A percentile compares a stretch with the other conserved stretches of the same genome.
Evolutionary conservation across 1,140 invertebrate species (phyloP).

Genomic region (Ganaspis sp.): DNA sequence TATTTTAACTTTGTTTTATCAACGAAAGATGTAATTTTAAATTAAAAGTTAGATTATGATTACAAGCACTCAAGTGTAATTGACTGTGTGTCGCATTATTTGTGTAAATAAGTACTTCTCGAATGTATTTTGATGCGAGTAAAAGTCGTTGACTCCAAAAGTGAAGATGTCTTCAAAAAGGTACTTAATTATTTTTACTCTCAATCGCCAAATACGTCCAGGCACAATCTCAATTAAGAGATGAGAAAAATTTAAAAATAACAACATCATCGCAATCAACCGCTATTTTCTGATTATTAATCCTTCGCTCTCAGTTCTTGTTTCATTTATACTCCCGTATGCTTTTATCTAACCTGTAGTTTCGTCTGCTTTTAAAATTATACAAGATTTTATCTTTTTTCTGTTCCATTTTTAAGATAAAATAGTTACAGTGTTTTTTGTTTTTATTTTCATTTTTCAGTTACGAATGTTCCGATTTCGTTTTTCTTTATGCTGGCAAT

Average conservation of each 20-base stretch:
- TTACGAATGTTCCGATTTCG: too few relatives aligned
- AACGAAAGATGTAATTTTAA: conserved; percentile 71
- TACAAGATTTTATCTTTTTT: too few relatives aligned
- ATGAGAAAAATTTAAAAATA: background rate
- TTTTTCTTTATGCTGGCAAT: too few relatives aligned
- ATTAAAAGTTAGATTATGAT: conserved; percentile 63
- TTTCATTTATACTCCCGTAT: too few relatives aligned
- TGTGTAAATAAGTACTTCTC: conserved; percentile 54
- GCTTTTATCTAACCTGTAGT: too few relatives aligned
- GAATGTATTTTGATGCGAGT: conserved; percentile 52
- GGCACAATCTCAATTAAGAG: background rate
- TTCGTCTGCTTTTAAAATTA: too few relatives aligned
- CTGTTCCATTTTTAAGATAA: background rate
- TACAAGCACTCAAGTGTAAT: conserved; percentile 57
- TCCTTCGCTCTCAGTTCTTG: too few relatives aligned
- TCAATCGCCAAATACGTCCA: conserved; percentile 32
- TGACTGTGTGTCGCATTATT: conserved; percentile 58
- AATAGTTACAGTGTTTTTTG: conserved; percentile 22
- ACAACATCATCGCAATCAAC: background rate
- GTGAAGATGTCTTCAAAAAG: conserved; percentile 76
- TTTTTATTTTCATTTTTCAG: background rate
- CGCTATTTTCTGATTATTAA: too few relatives aligned
- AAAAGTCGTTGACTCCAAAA: conserved; percentile 56
- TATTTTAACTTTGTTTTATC: conserved; percentile 66
- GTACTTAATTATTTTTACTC: conserved; percentile 67